These are phyloP conservation scores for Pelodytes ibericus DNA, from an alignment of 2,797 vertebrate species.

Conservation along the genomic window DNA sequence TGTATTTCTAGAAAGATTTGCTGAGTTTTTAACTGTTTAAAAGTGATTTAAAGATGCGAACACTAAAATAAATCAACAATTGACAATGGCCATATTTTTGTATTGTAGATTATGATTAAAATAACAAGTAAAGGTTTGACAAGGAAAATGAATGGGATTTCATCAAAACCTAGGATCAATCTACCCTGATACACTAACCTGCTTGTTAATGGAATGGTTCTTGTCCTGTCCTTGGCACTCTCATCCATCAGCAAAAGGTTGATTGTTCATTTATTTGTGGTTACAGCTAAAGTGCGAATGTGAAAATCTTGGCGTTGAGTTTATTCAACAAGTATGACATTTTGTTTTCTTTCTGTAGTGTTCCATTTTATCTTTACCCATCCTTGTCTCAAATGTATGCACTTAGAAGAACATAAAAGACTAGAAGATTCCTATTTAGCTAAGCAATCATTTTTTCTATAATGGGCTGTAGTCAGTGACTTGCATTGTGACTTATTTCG, in stretches of 20 bases:
- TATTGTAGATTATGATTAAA: not conserved
- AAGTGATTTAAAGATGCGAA: not conserved
- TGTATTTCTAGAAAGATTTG: not conserved
- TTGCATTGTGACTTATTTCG: too few relatives aligned
- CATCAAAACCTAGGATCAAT: slow-evolving; percentile 13
- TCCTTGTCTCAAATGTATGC: too few relatives aligned
- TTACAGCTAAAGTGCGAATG: slow-evolving; percentile 7
- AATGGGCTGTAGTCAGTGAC: too few relatives aligned
- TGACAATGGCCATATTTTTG: not conserved
- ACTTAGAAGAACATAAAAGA: too few relatives aligned
- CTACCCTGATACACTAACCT: slow-evolving; percentile 23
- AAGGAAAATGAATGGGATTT: slow-evolving; percentile 15
- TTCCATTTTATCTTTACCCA: too few relatives aligned
- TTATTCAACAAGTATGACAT: too few relatives aligned
- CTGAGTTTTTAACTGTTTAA: not conserved
- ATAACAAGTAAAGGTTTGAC: slow-evolving; percentile 20
- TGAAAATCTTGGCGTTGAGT: too few relatives aligned
- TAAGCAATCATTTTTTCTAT: too few relatives aligned
- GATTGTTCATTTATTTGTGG: slow-evolving; percentile 42
- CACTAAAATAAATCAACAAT: not conserved
- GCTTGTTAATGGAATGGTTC: slow-evolving; percentile 37
- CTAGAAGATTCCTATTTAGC: too few relatives aligned
- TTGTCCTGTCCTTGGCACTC: slow-evolving; percentile 19
- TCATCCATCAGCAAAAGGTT: slow-evolving; percentile 48
- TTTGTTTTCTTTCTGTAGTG: not conserved